Percentiles rank a stretch among this genome's conserved stretches.
Evolutionary conservation across 2,888 invertebrate species (phyloP).

Genomic region (Parochlus steinenii): DNA sequence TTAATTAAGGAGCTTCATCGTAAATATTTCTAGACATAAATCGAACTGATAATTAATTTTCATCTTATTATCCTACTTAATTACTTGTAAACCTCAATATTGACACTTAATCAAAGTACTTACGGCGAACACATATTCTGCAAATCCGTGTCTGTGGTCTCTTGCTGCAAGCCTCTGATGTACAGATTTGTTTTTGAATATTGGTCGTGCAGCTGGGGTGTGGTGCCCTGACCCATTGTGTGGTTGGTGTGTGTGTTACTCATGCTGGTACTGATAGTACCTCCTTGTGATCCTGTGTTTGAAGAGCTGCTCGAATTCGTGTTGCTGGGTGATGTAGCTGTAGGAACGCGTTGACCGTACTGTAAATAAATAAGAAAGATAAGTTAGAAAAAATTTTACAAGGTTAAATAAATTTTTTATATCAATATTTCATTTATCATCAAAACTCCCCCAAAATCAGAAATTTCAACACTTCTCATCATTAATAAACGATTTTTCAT

Average conservation of each 20-base stretch:
- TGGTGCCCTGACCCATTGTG: slow-evolving; percentile 39
- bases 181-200: slow-evolving; percentile 96
- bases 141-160: slow-evolving; percentile 93
- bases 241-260: slow-evolving; percentile 47
- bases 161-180: slow-evolving; percentile 88
- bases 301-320: slow-evolving; percentile 68
- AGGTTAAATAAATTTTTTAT: too few relatives aligned
- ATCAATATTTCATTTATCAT: too few relatives aligned
- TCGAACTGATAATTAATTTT: slow-evolving; percentile 7
- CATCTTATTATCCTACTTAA: too few relatives aligned
- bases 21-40: too few relatives aligned
- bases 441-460: too few relatives aligned
- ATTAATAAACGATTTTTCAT: too few relatives aligned
- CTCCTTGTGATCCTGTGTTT: slow-evolving; percentile 69
- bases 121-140: slow-evolving; percentile 93
- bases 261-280: slow-evolving; percentile 62
- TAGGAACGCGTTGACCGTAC: slow-evolving; percentile 63
- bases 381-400: too few relatives aligned
- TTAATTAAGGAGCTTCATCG: too few relatives aligned
- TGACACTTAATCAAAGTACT: slow-evolving; percentile 35
- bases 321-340: slow-evolving; percentile 75
- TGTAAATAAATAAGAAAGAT: slow-evolving; percentile 26
- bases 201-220: slow-evolving; percentile 47
- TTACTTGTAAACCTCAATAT: too few relatives aligned
- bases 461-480: too few relatives aligned